These are phyloP conservation scores for Paralichthys olivaceus DNA, from an alignment of 2,113 vertebrate species.

Conservation along the genomic window DNA sequence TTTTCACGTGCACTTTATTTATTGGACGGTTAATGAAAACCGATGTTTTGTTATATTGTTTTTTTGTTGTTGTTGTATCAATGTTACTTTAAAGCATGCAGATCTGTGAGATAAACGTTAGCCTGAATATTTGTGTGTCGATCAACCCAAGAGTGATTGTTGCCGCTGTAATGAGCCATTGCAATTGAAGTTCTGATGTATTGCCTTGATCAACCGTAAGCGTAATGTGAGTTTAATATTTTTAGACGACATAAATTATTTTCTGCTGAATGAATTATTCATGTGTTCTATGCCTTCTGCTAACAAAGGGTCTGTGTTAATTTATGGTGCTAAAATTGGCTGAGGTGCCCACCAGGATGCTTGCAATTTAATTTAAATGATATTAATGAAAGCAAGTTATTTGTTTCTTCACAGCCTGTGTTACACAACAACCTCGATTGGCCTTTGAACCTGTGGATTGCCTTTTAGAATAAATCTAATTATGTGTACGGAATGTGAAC, in stretches of 20 bases:
- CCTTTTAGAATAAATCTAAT: slow-evolving; percentile 5
- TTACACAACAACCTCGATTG: slow-evolving; percentile 1
- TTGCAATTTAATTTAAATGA: slow-evolving; percentile 39
- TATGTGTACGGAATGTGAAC: slow-evolving; percentile 14
- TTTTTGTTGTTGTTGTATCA: neutral
- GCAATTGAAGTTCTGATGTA: slow-evolving; percentile 29
- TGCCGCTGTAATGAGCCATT: slow-evolving; percentile 53
- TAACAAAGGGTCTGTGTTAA: slow-evolving; percentile 45
- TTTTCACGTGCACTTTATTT: slow-evolving; percentile 6
- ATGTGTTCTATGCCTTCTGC: slow-evolving; percentile 34
- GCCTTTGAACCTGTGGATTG: slow-evolving; percentile 9
- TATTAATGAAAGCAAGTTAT: slow-evolving; percentile 59
- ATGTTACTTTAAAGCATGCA: slow-evolving; percentile 38
- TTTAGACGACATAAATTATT: slow-evolving; percentile 29
- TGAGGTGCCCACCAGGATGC: slow-evolving; percentile 22
- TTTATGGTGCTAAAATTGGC: slow-evolving; percentile 47
- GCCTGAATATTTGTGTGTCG: slow-evolving; percentile 18
- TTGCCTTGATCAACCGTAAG: slow-evolving; percentile 22
- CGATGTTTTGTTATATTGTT: neutral
- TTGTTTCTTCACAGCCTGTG: slow-evolving; percentile 25
- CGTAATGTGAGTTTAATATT: slow-evolving; percentile 37
- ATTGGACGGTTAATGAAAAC: neutral
- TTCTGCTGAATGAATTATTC: slow-evolving; percentile 44
- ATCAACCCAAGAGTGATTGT: slow-evolving; percentile 7
- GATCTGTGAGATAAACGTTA: neutral